These are phyloP conservation scores for Clivina fossor DNA, from an alignment of 2,888 invertebrate genomes.

Conservation along the genomic window DNA sequence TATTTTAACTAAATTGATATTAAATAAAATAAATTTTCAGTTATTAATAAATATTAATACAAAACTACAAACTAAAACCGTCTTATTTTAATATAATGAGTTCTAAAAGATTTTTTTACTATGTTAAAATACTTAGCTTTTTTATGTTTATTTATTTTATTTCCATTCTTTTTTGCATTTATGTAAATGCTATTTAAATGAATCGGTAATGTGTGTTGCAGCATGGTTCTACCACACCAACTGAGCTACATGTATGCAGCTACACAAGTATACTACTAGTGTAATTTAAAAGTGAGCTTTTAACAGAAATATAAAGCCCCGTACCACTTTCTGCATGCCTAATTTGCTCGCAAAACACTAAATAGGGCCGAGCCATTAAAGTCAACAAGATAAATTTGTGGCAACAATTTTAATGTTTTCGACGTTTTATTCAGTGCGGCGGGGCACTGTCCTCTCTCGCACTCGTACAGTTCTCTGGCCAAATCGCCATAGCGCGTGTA, in stretches of 20 bases:
- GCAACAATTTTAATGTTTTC: constrained; percentile 34
- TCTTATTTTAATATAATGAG: no score
- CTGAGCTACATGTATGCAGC: constrained; percentile 6
- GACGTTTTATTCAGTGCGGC: constrained; percentile 19
- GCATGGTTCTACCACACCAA: no score
- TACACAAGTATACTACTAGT: background rate
- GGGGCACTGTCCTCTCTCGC: background rate
- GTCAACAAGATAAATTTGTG: constrained; percentile 32
- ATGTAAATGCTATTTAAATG: constrained; percentile 29
- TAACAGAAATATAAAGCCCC: constrained; percentile 26
- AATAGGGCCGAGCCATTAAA: constrained; percentile 29
- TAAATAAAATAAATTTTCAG: no score
- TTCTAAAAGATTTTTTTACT: no score
- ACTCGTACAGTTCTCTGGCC: background rate
- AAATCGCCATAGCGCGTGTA: no score
- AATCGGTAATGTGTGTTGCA: no score
- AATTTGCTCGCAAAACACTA: constrained; percentile 33
- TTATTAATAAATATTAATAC: no score
- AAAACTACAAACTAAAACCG: no score
- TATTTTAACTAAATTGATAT: no score
- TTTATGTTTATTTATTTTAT: no score
- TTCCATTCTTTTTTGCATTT: no score
- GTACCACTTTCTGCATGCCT: constrained; percentile 21
- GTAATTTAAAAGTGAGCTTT: constrained; percentile 17
- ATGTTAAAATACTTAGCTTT: no score